phyloP scores from a whole-genome alignment of 2,888 invertebrate genomes.

The Eugnorisma glareosa region DNA sequence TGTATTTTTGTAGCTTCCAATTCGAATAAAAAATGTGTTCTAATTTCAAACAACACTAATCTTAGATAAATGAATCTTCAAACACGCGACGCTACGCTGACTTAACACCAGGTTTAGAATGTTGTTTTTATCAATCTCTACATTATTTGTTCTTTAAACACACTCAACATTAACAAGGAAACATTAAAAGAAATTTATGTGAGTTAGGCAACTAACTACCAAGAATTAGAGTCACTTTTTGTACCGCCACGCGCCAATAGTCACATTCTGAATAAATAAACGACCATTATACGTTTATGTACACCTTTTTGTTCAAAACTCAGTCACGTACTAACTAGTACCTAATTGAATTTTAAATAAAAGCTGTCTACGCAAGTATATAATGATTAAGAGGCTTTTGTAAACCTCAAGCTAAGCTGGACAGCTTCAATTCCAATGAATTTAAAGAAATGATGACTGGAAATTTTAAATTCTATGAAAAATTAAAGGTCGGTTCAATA shows the following conservation, averaged over 20 bases:
- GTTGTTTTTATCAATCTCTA: constrained; percentile 12
- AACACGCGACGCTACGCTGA: no score
- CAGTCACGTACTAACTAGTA: constrained; percentile 73
- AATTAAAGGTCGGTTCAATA: constrained; percentile 15
- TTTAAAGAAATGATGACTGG: constrained; percentile 10
- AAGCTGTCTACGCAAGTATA: constrained; percentile 29
- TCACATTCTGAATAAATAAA: constrained; percentile 63
- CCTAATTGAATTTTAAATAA: constrained; percentile 77
- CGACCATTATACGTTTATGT: constrained; percentile 11
- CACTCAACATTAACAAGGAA: constrained; percentile 2
- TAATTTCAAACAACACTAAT: no score
- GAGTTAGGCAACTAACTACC: constrained; percentile 6
- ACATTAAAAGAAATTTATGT: constrained; percentile 31
- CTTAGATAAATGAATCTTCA: no score
- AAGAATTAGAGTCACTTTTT: constrained; percentile 45
- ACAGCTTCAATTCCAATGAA: constrained; percentile 18
- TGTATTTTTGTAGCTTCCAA: no score
- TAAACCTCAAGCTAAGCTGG: constrained; percentile 9
- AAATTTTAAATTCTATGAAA: constrained; percentile 9
- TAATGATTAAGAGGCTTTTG: constrained; percentile 19
- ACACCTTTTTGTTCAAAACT: constrained; percentile 52
- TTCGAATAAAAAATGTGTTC: no score
- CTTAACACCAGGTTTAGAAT: background rate
- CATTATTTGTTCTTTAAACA: constrained; percentile 9
- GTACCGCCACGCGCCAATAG: constrained; percentile 63